phyloP scores from a whole-genome alignment of 2,113 vertebrate species.

The Anser cygnoides region DNA sequence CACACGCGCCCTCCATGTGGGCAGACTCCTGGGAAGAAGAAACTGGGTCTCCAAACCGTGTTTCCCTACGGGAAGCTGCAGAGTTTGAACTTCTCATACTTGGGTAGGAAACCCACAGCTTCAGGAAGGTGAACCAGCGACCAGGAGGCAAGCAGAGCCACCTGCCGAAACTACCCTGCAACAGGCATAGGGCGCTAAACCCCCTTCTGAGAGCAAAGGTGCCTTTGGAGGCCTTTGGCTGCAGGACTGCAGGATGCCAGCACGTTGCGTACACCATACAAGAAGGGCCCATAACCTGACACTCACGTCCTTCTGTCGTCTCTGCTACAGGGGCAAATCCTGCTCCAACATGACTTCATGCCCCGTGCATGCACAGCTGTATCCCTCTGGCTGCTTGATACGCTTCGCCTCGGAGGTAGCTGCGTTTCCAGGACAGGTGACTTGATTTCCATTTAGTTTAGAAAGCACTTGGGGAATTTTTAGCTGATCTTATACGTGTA shows the following conservation, averaged over 20 bases:
- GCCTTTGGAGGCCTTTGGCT: background rate
- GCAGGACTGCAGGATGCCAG: background rate
- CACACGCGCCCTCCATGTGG: accelerated
- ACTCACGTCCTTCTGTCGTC: background rate
- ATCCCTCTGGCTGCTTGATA: background rate
- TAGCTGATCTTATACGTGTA: background rate
- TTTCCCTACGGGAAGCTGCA: accelerated
- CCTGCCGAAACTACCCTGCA: background rate
- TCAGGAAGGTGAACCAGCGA: background rate
- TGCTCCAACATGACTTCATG: background rate
- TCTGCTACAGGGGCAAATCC: accelerated
- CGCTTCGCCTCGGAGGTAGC: background rate
- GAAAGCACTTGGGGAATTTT: background rate
- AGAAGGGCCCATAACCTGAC: background rate
- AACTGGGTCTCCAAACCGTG: background rate
- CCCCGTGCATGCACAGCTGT: accelerated
- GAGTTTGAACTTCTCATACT: accelerated
- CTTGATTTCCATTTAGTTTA: background rate
- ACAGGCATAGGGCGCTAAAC: accelerated
- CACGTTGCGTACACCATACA: accelerated
- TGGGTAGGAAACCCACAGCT: background rate
- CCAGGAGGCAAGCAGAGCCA: background rate
- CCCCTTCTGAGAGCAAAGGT: background rate
- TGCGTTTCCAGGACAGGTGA: background rate
- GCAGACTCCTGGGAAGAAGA: background rate